These are phyloP conservation scores for Galeruca laticollis DNA, from an alignment of 2,888 invertebrate genomes.

Conservation along the genomic window DNA sequence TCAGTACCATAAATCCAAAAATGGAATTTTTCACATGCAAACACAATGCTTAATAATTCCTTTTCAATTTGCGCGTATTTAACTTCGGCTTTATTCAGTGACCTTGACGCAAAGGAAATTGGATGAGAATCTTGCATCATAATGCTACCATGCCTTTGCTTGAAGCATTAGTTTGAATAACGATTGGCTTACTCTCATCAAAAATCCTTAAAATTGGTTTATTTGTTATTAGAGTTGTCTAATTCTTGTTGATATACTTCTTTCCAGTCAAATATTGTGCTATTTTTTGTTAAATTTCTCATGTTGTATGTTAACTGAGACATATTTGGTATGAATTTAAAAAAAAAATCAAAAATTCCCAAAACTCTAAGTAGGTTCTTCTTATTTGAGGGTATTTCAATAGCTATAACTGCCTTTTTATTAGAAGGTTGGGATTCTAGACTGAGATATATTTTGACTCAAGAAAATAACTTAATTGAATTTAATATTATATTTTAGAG, in stretches of 20 bases:
- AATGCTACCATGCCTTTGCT: too few species aligned
- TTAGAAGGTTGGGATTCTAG: neutral
- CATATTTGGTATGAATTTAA: constrained; percentile 3
- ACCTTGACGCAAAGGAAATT: too few species aligned
- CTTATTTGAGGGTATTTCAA: constrained; percentile 3
- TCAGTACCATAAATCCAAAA: constrained; percentile 1
- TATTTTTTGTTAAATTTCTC: neutral
- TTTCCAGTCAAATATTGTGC: neutral
- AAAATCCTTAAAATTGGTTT: too few species aligned
- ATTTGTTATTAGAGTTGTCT: neutral
- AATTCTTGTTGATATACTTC: neutral
- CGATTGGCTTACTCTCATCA: too few species aligned
- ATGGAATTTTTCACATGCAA: too few species aligned
- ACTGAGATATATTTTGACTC: too few species aligned
- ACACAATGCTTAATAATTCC: too few species aligned
- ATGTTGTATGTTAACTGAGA: neutral
- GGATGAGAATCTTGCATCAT: too few species aligned
- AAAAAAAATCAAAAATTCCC: neutral
- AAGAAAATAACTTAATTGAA: constrained; percentile 23
- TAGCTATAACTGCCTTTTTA: constrained; percentile 2
- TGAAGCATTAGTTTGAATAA: too few species aligned
- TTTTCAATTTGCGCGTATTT: constrained; percentile 8
- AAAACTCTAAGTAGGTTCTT: neutral
- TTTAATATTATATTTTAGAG: constrained; percentile 12
- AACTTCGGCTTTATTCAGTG: too few species aligned